Evolutionary conservation across 2,113 vertebrate species (phyloP), one percentile per base, ranked within the genome.

Genomic region (Silurus asotus): DNA sequence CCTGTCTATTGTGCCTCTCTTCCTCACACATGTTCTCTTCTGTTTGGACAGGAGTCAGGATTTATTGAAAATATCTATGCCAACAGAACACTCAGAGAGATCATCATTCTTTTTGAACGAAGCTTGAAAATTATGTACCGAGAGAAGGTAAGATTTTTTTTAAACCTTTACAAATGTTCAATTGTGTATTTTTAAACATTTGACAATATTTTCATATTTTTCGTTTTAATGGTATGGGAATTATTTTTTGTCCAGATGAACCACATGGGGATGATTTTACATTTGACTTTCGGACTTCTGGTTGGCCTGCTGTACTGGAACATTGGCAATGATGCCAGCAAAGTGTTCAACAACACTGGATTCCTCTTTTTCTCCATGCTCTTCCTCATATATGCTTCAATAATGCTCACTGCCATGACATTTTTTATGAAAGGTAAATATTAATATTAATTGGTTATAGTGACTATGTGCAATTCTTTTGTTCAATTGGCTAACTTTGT

Each of bases 331-430:
- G 98, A 99, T 1, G 98, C 98, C 72, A 97, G 95, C 95, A 99
- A 98, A 89, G 98, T 98, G 91, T 99, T 99, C 94, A 99, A 99
- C 96, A 99, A 99, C 95, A 99, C 97, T 0, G 97, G 98, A 88
- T 99, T 98, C 92, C 97, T 99, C 91, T 99, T 99, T 95, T 99
- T 99, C 95, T 99, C 98, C 93, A 99, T 99, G 97, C 95, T 99
- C 51, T 99, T 99, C 94, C 96, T 99, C 88, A 99, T 99, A 97
- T 99, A 99, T 4, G 97, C 97, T 0, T 98, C 98, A 0, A 95
- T 99, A 85, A 99, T 99, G 98, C 98, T 98, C 83, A 99, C 98
- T 1, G 95, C 99, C 89, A 96, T 99, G 70, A 99, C 98, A 85
- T 99, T 74, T 45, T 28, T 28, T 10, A 37, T 69, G 65, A 23